These are phyloP conservation scores for Hyperoodon ampullatus DNA, from an alignment of 2,113 vertebrate genomes.

Conservation along the genomic window DNA sequence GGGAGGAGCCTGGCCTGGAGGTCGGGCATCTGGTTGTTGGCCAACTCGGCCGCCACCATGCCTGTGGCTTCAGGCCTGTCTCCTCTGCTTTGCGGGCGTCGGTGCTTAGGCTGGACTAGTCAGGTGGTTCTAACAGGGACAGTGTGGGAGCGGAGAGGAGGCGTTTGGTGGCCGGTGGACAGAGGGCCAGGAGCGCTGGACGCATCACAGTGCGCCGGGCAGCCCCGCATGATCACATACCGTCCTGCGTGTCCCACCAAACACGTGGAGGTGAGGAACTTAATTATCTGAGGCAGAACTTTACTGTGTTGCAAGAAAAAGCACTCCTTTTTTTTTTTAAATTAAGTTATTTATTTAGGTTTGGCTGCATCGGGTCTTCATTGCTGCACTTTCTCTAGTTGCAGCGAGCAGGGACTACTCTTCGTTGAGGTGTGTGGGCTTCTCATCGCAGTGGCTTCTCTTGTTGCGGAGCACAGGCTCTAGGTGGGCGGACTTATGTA, in stretches of 20 bases:
- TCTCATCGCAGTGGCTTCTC: too few species aligned
- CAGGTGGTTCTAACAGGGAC: too few species aligned
- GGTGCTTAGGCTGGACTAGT: background rate
- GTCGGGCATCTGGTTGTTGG: background rate
- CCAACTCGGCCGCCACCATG: fast-evolving
- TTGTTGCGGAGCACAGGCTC: too few species aligned
- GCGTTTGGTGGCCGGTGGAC: fast-evolving
- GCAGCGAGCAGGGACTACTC: too few species aligned
- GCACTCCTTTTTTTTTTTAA: background rate
- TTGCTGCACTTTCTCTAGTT: too few species aligned
- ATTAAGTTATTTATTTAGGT: too few species aligned
- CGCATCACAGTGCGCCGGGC: fast-evolving
- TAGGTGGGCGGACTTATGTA: too few species aligned
- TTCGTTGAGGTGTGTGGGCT: too few species aligned
- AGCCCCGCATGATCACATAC: fast-evolving
- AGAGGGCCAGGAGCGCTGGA: background rate
- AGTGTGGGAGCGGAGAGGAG: background rate
- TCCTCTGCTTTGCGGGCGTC: background rate
- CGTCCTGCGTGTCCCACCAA: too few species aligned
- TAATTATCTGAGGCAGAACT: background rate
- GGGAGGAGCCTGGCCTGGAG: background rate
- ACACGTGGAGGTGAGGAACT: background rate
- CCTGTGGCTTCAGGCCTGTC: background rate
- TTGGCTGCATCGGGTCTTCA: too few species aligned
- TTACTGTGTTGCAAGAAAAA: background rate